These are phyloP conservation scores for Spilogale gracilis DNA, from an alignment of 2,113 vertebrate species.

Conservation along the genomic window DNA sequence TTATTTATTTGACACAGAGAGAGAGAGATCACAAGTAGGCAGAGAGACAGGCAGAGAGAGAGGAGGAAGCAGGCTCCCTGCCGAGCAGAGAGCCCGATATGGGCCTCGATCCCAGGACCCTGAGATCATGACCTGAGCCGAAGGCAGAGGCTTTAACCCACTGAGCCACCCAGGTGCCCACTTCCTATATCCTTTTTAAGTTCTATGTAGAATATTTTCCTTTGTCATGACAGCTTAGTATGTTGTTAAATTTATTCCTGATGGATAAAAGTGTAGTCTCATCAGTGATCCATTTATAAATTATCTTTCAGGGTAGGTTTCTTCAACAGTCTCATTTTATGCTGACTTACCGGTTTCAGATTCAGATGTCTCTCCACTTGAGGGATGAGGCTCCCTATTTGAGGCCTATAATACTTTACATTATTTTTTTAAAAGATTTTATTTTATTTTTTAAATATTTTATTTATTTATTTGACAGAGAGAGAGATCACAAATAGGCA, in stretches of 20 bases:
- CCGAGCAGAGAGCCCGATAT: too few relatives aligned
- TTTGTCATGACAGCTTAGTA: background rate
- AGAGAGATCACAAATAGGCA: too few relatives aligned
- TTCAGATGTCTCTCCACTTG: background rate
- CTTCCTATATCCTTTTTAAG: slow-evolving; percentile 65
- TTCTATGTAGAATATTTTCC: slow-evolving; percentile 58
- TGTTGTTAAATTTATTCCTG: background rate
- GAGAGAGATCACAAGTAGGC: too few relatives aligned
- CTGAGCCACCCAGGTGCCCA: background rate
- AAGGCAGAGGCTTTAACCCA: too few relatives aligned
- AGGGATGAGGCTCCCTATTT: background rate
- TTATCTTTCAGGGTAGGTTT: slow-evolving; percentile 31
- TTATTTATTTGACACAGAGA: too few relatives aligned
- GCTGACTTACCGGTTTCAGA: slow-evolving; percentile 47
- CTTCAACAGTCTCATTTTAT: slow-evolving; percentile 45
- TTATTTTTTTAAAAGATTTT: background rate
- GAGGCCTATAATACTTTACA: slow-evolving; percentile 27
- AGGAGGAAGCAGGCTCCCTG: too few relatives aligned
- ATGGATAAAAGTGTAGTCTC: background rate
- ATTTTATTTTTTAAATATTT: too few relatives aligned
- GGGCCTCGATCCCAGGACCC: too few relatives aligned
- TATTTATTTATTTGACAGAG: too few relatives aligned
- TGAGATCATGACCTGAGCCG: too few relatives aligned
- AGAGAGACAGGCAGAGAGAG: too few relatives aligned
- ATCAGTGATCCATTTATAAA: slow-evolving; percentile 46